Conservation (phyloP, 2,888 invertebrate species). For the Monopis laevigella region DNA sequence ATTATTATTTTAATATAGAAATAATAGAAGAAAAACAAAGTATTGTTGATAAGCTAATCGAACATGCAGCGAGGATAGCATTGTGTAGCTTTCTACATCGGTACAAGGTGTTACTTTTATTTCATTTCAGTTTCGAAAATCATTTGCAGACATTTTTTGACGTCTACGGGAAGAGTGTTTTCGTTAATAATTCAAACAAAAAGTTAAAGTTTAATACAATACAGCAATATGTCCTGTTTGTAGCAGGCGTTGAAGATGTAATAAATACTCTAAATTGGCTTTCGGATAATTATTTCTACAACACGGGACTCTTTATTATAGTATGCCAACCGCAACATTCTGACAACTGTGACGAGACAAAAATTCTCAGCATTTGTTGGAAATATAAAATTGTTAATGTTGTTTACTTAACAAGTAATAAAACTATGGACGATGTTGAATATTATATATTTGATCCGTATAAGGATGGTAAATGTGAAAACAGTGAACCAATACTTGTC, state of each 20-base stretch:
- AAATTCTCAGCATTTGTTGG: conserved; percentile 35
- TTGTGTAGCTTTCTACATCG: conserved; percentile 1
- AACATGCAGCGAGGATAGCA: neutral
- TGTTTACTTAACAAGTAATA: conserved; percentile 29
- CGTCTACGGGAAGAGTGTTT: conserved; percentile 31
- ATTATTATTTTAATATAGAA: too few species aligned
- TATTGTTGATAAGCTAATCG: neutral
- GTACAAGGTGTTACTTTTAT: neutral
- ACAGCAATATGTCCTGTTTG: conserved; percentile 38
- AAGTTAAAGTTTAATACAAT: neutral
- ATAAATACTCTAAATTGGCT: conserved; percentile 29
- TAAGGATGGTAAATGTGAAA: conserved; percentile 30
- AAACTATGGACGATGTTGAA: conserved; percentile 16
- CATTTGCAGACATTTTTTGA: conserved; percentile 7
- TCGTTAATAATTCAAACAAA: conserved; percentile 25
- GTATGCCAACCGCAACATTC: conserved; percentile 31
- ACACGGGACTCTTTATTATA: conserved; percentile 40
- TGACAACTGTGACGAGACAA: conserved; percentile 32
- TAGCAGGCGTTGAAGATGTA: conserved; percentile 27
- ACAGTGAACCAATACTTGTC: conserved; percentile 25
- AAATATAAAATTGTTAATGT: conserved; percentile 38
- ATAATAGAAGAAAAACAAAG: too few species aligned
- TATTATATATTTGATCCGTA: conserved; percentile 35
- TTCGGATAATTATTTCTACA: conserved; percentile 31
- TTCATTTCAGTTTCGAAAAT: neutral